Conservation (phyloP, 1,140 invertebrate species). For the Drosophila erecta region DNA sequence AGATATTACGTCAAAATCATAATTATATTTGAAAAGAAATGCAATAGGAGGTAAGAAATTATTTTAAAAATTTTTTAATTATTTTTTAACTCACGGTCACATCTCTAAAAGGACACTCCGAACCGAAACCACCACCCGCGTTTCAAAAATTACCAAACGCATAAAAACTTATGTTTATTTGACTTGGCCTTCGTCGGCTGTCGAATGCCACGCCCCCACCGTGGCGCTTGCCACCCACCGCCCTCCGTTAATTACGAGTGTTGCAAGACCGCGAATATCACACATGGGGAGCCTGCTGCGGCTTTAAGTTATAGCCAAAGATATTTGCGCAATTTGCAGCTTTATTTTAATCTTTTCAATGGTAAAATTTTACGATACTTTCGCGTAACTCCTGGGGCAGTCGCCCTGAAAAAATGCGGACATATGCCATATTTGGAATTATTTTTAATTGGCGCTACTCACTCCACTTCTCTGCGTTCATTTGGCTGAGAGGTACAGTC, state of each 20-base stretch:
- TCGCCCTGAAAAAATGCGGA: slow-evolving; percentile 53
- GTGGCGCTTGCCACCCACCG: slow-evolving; percentile 3
- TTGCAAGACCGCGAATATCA: slow-evolving; percentile 49
- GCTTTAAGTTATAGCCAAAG: slow-evolving; percentile 56
- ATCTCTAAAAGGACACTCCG: slow-evolving; percentile 27
- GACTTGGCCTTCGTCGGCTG: slow-evolving; percentile 68
- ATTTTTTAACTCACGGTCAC: slow-evolving; percentile 6
- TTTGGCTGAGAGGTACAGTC: slow-evolving; percentile 68
- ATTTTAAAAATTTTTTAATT: neutral
- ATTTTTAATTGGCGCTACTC: slow-evolving; percentile 73
- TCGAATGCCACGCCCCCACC: slow-evolving; percentile 18
- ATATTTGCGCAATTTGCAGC: slow-evolving; percentile 69
- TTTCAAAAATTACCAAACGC: slow-evolving; percentile 61
- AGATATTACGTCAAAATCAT: no score
- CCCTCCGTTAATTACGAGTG: slow-evolving; percentile 65
- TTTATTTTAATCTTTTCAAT: slow-evolving; percentile 77
- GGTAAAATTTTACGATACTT: slow-evolving; percentile 75
- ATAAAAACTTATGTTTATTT: slow-evolving; percentile 84
- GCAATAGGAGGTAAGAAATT: neutral
- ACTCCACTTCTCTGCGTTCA: neutral
- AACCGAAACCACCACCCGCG: slow-evolving; percentile 42
- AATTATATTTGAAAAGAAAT: no score
- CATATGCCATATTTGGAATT: slow-evolving; percentile 73
- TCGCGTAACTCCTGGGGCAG: slow-evolving; percentile 30
- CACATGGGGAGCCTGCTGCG: slow-evolving; percentile 52